These are phyloP conservation scores for Heterotilapia buettikoferi DNA, from an alignment of 2,113 vertebrate genomes.

Conservation along the genomic window DNA sequence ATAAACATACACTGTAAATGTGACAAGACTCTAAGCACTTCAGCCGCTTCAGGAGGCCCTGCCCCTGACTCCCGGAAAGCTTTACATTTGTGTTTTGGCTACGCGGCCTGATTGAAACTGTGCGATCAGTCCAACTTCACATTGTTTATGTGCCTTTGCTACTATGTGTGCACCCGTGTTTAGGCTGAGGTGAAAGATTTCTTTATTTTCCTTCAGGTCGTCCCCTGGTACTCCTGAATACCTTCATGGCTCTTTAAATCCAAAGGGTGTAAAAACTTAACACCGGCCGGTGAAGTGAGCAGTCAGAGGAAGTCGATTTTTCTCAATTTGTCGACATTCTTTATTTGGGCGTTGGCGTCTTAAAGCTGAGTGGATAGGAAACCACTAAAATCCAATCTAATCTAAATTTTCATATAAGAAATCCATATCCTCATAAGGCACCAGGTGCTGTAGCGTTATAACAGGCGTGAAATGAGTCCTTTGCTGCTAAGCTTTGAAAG, in stretches of 20 bases:
- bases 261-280: not conserved
- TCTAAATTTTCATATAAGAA: constrained; percentile 27
- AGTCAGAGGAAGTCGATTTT: not conserved
- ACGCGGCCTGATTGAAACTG: constrained; percentile 33
- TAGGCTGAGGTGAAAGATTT: constrained; percentile 48
- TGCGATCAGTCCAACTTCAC: constrained; percentile 22
- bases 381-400: constrained; percentile 31
- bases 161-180: constrained; percentile 39
- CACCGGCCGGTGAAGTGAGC: not conserved
- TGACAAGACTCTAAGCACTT: not conserved
- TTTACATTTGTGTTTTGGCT: constrained; percentile 57
- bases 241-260: constrained; percentile 9
- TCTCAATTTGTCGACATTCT: constrained; percentile 33
- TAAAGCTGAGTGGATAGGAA: constrained; percentile 10
- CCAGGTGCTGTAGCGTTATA: constrained; percentile 30
- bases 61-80: constrained; percentile 25
- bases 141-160: constrained; percentile 54
- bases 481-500: constrained; percentile 23
- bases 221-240: not conserved
- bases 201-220: constrained; percentile 54
- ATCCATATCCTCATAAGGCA: not conserved
- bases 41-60: not conserved
- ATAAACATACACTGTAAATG: not conserved
- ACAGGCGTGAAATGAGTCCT: constrained; percentile 42
- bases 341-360: constrained; percentile 30